Conservation (phyloP, 2,888 invertebrate genomes). For the Eulithis testata region DNA sequence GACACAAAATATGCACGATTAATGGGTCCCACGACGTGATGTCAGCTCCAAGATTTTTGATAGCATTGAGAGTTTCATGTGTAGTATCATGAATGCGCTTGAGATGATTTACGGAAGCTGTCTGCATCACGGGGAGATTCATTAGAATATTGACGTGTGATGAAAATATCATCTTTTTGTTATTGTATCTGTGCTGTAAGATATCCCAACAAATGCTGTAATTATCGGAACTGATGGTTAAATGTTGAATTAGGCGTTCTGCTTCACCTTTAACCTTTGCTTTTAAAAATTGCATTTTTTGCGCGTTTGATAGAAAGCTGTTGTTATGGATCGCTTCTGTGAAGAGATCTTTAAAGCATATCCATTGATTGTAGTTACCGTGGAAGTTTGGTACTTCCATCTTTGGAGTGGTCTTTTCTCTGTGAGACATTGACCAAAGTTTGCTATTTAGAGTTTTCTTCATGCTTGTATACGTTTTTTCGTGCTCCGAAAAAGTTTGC, state of each 20-base stretch:
- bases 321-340: not conserved
- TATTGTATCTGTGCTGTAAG: not conserved
- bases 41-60: constrained; percentile 1
- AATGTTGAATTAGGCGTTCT: not conserved
- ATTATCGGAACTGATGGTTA: not conserved
- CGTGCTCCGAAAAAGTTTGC: no score
- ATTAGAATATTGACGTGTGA: not conserved
- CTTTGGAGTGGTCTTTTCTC: not conserved
- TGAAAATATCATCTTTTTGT: not conserved
- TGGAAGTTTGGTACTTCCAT: not conserved
- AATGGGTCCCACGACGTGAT: not conserved
- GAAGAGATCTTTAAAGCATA: not conserved
- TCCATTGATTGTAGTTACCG: not conserved
- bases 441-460: not conserved
- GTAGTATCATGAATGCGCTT: not conserved
- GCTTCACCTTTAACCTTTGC: not conserved
- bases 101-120: not conserved
- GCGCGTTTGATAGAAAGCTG: not conserved
- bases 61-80: not conserved
- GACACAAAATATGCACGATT: not conserved
- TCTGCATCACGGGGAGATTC: not conserved
- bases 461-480: no score
- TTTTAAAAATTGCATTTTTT: not conserved
- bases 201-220: not conserved
- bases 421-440: not conserved